Conservation (phyloP, 2,888 invertebrate genomes). For the Pyrrhia umbra region DNA sequence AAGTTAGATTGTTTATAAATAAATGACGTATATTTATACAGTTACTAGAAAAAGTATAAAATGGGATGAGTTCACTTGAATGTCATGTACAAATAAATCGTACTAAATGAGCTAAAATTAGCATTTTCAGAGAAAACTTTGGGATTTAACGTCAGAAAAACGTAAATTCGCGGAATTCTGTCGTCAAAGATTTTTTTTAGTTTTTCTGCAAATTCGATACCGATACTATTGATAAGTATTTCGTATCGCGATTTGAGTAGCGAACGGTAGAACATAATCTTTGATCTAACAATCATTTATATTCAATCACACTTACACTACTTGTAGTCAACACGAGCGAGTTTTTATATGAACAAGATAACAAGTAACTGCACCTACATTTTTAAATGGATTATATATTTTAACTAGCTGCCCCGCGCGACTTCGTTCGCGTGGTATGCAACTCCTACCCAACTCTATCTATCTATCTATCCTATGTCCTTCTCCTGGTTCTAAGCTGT, state of each 20-base stretch:
- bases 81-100: no score
- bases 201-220: not conserved
- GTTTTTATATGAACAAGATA: constrained; percentile 19
- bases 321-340: constrained; percentile 7
- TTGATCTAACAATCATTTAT: constrained; percentile 25
- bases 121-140: not conserved
- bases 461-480: no score
- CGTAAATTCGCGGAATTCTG: not conserved
- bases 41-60: constrained; percentile 8
- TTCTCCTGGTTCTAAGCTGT: no score
- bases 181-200: not conserved
- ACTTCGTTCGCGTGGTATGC: no score
- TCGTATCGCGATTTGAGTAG: constrained; percentile 6
- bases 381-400: constrained; percentile 4
- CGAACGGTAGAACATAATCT: constrained; percentile 16
- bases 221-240: constrained; percentile 13
- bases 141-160: no score
- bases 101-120: not conserved
- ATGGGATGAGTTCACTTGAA: constrained; percentile 9
- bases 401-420: no score
- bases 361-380: constrained; percentile 32
- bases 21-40: constrained; percentile 6
- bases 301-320: constrained; percentile 12
- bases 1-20: constrained; percentile 44
- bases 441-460: no score